These are phyloP conservation scores for Sebastes minor DNA, from an alignment of 2,797 vertebrate genomes.

Conservation along the genomic window DNA sequence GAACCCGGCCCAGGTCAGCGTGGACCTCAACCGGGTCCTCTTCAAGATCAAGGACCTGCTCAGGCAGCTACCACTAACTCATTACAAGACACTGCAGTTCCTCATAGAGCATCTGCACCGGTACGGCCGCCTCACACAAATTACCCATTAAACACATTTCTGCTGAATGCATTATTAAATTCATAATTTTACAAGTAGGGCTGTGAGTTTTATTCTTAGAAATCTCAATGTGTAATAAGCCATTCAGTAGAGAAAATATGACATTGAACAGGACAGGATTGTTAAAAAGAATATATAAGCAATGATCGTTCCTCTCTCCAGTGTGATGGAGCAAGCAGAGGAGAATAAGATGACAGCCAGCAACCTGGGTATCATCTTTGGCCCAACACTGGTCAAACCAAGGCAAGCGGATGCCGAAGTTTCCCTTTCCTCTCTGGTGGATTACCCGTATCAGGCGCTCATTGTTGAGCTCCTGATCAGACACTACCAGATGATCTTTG, in stretches of 20 bases:
- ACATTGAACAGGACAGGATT: not conserved
- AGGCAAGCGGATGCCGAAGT: conserved; percentile 90
- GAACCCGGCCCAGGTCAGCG: conserved; percentile 74
- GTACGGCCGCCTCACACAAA: conserved; percentile 62
- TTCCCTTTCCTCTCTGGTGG: conserved; percentile 93
- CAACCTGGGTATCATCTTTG: conserved; percentile 97
- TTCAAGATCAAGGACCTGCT: conserved; percentile 94
- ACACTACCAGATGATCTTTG: conserved; percentile 92
- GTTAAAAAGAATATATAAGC: not conserved
- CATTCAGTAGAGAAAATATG: not conserved
- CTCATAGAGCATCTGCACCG: conserved; percentile 92
- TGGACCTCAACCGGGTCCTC: conserved; percentile 88
- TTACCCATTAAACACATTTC: not conserved
- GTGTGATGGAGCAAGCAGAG: conserved; percentile 90
- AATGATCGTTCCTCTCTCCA: conserved; percentile 49
- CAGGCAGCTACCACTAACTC: conserved; percentile 87
- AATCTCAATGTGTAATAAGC: not conserved
- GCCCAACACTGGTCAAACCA: conserved; percentile 91
- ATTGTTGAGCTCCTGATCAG: conserved; percentile 92
- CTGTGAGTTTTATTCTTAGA: not conserved
- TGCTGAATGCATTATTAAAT: not conserved
- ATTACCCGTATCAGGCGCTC: conserved; percentile 94
- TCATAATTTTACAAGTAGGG: not conserved
- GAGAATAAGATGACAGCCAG: conserved; percentile 98
- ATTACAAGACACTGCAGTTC: conserved; percentile 94